These are phyloP conservation scores for Andrena marginata DNA, from an alignment of 2,888 invertebrate genomes.

Conservation along the genomic window DNA sequence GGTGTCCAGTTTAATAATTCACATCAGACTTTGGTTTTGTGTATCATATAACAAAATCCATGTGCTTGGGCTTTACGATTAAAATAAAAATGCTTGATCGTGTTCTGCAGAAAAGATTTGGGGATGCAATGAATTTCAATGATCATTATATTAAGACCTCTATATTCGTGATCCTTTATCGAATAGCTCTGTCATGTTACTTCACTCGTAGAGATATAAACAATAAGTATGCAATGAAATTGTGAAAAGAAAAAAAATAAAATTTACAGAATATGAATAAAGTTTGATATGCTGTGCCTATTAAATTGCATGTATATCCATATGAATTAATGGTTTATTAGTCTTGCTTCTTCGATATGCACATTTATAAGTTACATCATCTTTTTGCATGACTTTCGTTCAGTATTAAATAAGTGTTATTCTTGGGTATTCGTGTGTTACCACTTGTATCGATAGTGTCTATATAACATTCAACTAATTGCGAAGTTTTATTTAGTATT, in stretches of 20 bases:
- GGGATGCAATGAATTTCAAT: slow-evolving; percentile 32
- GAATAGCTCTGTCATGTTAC: slow-evolving; percentile 36
- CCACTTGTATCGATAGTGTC: slow-evolving; percentile 27
- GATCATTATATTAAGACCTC: slow-evolving; percentile 23
- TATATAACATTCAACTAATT: slow-evolving; percentile 21
- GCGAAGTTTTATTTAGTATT: slow-evolving; percentile 23
- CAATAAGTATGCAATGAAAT: slow-evolving; percentile 45
- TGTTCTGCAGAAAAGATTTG: slow-evolving; percentile 45
- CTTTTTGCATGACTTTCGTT: slow-evolving; percentile 49
- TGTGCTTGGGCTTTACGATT: slow-evolving; percentile 68
- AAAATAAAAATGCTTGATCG: slow-evolving; percentile 55
- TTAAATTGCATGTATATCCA: slow-evolving; percentile 59
- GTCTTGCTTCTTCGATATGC: slow-evolving; percentile 56
- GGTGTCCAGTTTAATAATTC: slow-evolving; percentile 70
- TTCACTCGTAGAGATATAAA: slow-evolving; percentile 38
- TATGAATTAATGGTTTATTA: slow-evolving; percentile 47
- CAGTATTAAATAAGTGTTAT: slow-evolving; percentile 39
- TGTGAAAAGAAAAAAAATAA: slow-evolving; percentile 47
- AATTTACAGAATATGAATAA: slow-evolving; percentile 51
- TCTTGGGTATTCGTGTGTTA: slow-evolving; percentile 29
- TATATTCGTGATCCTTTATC: slow-evolving; percentile 30
- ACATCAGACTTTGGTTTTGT: slow-evolving; percentile 58
- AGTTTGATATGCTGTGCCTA: slow-evolving; percentile 51
- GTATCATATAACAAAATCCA: slow-evolving; percentile 68
- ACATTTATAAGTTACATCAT: slow-evolving; percentile 80